Evolutionary conservation across 2,888 invertebrate genomes (phyloP), one percentile per base, ranked within the genome.

Genomic region (Hylaea fasciaria): DNA sequence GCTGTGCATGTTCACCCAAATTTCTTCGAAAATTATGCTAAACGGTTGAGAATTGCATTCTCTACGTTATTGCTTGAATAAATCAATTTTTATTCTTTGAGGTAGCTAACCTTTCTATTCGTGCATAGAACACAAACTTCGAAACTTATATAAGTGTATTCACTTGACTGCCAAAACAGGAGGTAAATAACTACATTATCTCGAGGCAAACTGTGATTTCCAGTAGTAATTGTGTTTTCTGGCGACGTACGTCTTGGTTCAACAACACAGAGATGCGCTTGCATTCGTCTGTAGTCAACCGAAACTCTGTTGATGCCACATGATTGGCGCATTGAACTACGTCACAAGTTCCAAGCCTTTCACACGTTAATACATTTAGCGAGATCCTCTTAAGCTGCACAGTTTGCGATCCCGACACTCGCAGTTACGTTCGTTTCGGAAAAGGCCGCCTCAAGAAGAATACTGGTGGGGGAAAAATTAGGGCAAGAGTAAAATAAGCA

Each of bases 241-340:
- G 40, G 14, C 13, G 22, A 43, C 45, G 13, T 32, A 16, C 1
- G 4, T 54, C 53, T 46, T 8, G 14, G 39, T 54, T 47, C 40
- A 41, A 41, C 29, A 54, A 12, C 37, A 17, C 37, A 48, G 14
- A 17, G 35, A n/a, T 8, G 40, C 1, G 7, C 40, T 44, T 11
- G 14, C 45, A 28, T 40, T 39, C 46, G 16, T 40, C 17, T 17
- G 40, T 29, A 43, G 2, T 41, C 35, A 22, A 22, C 22, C 28
- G n/a, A 56, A 37, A 56, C 37, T 44, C 28, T 49, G 49, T 37
- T 48, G 43, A 55, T 47, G 22, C 14, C 14, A 11, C 43, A 45
- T 47, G 13, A 32, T 17, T 16, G 41, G 55, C 43, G 39, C 49
- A 44, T 44, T 49, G 35, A 37, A 49, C 44, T 28, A 37, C 37